These are phyloP conservation scores for Silurus glanis DNA, from an alignment of 2,113 vertebrate genomes.

Conservation along the genomic window DNA sequence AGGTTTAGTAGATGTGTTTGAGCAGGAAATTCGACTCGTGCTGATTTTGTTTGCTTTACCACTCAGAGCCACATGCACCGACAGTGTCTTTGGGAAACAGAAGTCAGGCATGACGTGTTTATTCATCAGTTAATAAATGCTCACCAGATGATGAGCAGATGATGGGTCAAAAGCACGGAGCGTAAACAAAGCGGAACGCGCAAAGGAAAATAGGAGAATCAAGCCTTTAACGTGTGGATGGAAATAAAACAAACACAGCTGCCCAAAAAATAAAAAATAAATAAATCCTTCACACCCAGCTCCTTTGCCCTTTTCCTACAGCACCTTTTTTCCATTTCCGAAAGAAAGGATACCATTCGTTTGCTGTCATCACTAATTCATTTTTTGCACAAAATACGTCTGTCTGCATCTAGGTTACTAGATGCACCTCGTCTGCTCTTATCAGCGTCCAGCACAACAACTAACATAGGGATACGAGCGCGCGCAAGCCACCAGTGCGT, in stretches of 20 bases:
- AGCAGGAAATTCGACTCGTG: background rate
- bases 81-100: background rate
- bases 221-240: background rate
- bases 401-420: background rate
- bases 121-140: constrained; percentile 8
- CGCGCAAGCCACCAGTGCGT: background rate
- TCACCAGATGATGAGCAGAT: background rate
- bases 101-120: constrained; percentile 7
- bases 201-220: background rate
- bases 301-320: background rate
- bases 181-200: background rate
- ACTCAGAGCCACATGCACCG: constrained; percentile 14
- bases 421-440: background rate
- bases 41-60: constrained; percentile 6
- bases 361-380: background rate
- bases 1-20: no score
- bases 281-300: background rate
- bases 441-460: background rate
- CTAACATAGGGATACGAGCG: background rate
- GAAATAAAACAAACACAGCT: constrained; percentile 21
- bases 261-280: background rate
- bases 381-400: background rate
- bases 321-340: background rate
- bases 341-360: background rate
- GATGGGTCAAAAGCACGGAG: background rate